Conservation (phyloP, 2,797 vertebrate genomes). For the Chaetophractus vellerosus region DNA sequence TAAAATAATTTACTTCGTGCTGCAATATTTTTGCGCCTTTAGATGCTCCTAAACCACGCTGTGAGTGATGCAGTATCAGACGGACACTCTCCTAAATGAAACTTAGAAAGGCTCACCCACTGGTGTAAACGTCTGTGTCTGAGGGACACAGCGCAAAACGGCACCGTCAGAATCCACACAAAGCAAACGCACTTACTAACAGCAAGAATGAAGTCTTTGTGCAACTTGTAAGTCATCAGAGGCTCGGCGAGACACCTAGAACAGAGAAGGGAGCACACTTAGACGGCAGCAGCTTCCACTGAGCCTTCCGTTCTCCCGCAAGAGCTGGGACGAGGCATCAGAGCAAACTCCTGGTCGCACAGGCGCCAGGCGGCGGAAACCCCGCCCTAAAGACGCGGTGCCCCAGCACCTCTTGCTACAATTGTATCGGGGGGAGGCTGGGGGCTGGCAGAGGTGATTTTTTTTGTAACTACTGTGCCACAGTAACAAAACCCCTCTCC, state of each 20-base stretch:
- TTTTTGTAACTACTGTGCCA: neutral
- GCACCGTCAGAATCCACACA: neutral
- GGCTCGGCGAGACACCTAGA: slow-evolving; percentile 96
- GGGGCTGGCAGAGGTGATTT: neutral
- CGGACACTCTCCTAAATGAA: neutral
- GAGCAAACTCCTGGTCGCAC: neutral
- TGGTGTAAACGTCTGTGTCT: neutral
- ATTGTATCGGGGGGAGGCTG: neutral
- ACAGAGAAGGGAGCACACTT: slow-evolving; percentile 37
- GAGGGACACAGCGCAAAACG: neutral
- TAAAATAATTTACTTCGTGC: slow-evolving; percentile 36
- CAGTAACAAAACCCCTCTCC: neutral
- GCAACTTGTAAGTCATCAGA: slow-evolving; percentile 97
- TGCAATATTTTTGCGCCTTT: neutral
- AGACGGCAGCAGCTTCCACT: neutral
- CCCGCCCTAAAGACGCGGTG: neutral
- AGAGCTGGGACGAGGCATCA: neutral
- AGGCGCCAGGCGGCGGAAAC: neutral
- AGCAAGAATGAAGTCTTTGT: slow-evolving; percentile 98
- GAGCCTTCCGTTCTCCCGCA: neutral
- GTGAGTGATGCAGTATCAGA: neutral
- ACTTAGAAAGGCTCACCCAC: neutral
- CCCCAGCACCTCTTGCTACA: neutral
- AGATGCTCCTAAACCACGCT: neutral
- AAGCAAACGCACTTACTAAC: slow-evolving; percentile 94